A percentile compares a stretch with the other conserved stretches of the same genome.
These are phyloP conservation scores for Sebastes cheni DNA, from an alignment of 2,797 vertebrate species.

Conservation along the genomic window DNA sequence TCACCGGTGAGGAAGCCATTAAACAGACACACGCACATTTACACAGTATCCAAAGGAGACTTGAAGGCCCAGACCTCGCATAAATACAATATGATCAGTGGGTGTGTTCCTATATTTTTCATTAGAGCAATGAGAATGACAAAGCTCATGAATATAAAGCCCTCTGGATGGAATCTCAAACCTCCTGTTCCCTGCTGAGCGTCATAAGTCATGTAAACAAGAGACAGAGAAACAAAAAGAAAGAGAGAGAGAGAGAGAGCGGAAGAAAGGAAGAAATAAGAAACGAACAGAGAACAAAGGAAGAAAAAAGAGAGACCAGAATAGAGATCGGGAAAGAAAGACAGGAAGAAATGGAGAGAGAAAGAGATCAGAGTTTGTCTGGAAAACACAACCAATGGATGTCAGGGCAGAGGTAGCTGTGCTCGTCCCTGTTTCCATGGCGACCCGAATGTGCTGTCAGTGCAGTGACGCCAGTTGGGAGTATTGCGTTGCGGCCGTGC, in stretches of 20 bases:
- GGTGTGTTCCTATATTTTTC: constrained; percentile 8
- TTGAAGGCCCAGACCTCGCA: background rate
- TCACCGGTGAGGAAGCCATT: background rate
- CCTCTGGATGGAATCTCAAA: constrained; percentile 28
- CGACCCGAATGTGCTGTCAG: constrained; percentile 76
- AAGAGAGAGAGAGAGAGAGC: background rate
- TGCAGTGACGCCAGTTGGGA: constrained; percentile 76
- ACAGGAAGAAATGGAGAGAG: background rate
- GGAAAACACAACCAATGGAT: constrained; percentile 47
- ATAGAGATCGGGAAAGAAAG: background rate
- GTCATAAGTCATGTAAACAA: constrained; percentile 28
- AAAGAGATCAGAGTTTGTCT: constrained; percentile 49
- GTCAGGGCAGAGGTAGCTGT: constrained; percentile 67
- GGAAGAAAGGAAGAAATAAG: background rate
- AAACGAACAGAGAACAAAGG: background rate
- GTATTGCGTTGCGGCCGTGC: constrained; percentile 55
- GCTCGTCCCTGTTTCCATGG: constrained; percentile 84
- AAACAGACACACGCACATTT: background rate
- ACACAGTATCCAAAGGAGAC: background rate
- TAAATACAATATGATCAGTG: background rate
- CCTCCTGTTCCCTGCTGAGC: constrained; percentile 29
- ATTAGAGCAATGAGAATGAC: constrained; percentile 3
- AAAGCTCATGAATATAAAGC: constrained; percentile 3
- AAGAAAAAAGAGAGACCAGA: background rate
- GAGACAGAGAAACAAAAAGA: background rate